Base-by-base conservation (phyloP, 2,888 invertebrate genomes). In the Hemaris fuciformis region DNA sequence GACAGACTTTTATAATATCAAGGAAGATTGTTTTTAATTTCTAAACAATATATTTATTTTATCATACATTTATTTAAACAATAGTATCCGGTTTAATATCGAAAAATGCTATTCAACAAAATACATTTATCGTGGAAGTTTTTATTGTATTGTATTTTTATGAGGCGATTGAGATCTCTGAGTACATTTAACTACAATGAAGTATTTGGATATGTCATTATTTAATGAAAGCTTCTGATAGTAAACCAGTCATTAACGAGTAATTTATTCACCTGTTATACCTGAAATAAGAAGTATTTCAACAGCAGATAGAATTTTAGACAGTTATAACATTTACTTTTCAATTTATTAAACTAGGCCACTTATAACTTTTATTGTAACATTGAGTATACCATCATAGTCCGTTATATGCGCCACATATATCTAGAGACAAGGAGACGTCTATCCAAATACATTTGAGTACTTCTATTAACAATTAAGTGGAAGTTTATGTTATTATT, bases 91-190 rank as follows among this genome's bases (percentile, higher is more conserved):
- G n/a, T n/a, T n/a, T n/a, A n/a, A n/a, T n/a, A n/a, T n/a, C n/a
- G n/a, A n/a, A n/a, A n/a, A n/a, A n/a, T n/a, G n/a, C n/a, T n/a
- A n/a, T n/a, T n/a, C n/a, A n/a, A 38, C 38, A 38, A 10, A 38
- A 38, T 38, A 13, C 3, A 38, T 1, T n/a, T n/a, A 3, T 38
- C n/a, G 1, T 38, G 10, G 10, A n/a, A 27, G 10, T 3, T 25
- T n/a, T n/a, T n/a, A n/a, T n/a, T 27, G 15, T 15, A 13, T 25
- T 25, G 0, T 7, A 6, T 7, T 25, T 34, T 22, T 41, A n/a
- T 57, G n/a, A 57, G 41, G n/a, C 38, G 22, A 38, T 57, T 57
- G 57, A 57, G 41, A 57, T 41, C 57, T 57, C 38, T 10, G 23
- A 6, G 5, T 3, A 38, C 31, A 22, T 3, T 15, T 41, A 22